Conservation (phyloP, 2,797 vertebrate genomes). For the Acanthurus tractus region DNA sequence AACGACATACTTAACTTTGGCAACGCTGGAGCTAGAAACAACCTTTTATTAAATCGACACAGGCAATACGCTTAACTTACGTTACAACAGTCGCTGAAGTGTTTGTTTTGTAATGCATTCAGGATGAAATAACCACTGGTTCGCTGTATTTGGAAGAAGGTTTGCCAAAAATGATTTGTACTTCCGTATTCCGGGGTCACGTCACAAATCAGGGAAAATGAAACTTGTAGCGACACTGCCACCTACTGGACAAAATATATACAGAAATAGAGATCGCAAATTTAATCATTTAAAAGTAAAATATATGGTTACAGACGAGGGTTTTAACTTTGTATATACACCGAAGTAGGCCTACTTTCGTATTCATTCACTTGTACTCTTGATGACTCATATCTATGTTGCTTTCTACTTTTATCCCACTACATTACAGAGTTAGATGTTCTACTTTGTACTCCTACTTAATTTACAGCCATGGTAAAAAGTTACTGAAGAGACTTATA, state of each 20-base stretch:
- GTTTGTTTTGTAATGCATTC: constrained; percentile 4
- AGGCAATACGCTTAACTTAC: constrained; percentile 17
- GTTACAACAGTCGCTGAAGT: rapidly evolving
- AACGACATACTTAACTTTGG: too few relatives aligned
- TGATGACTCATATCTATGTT: not conserved
- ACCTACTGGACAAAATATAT: constrained; percentile 42
- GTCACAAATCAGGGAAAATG: constrained; percentile 8
- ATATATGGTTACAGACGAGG: not conserved
- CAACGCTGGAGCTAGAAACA: not conserved
- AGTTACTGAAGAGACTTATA: not conserved
- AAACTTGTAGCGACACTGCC: constrained; percentile 19
- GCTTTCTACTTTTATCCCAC: not conserved
- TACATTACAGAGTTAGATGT: not conserved
- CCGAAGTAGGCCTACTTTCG: not conserved
- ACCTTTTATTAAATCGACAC: rapidly evolving
- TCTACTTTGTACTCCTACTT: too few relatives aligned
- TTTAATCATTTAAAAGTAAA: not conserved
- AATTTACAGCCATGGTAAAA: not conserved
- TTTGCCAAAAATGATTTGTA: not conserved
- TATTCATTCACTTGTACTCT: not conserved
- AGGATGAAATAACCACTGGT: not conserved
- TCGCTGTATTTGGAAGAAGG: not conserved
- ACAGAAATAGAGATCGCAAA: not conserved
- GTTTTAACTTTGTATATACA: too few relatives aligned
- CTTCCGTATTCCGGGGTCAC: constrained; percentile 61